Percentiles rank a stretch among this genome's conserved stretches.
Evolutionary conservation across 2,113 vertebrate genomes (phyloP).

Genomic region (Coptodon rendalli): DNA sequence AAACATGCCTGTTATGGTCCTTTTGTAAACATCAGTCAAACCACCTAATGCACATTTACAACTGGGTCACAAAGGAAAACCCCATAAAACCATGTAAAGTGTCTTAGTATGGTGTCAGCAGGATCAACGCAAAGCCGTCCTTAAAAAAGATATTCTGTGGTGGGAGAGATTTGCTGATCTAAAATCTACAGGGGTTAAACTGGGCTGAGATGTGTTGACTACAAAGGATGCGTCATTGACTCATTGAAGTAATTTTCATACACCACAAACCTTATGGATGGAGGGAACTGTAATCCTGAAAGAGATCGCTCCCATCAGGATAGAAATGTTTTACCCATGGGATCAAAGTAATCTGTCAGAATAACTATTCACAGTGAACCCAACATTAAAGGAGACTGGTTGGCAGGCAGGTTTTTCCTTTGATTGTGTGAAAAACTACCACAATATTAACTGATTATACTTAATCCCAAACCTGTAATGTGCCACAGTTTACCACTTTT

Average conservation of each 20-base stretch:
- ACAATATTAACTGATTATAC: not conserved
- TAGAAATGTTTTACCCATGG: not conserved
- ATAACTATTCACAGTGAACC: not conserved
- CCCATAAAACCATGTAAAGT: not conserved
- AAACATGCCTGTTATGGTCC: not conserved
- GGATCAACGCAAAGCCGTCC: not conserved
- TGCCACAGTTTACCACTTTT: not conserved
- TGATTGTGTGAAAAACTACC: rapidly evolving
- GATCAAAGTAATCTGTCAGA: not conserved
- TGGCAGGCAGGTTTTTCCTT: not conserved
- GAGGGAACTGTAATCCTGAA: not conserved
- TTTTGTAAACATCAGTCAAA: not conserved
- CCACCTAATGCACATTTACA: not conserved
- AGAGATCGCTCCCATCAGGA: too few relatives aligned
- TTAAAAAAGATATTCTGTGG: not conserved
- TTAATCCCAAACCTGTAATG: not conserved
- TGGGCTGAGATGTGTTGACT: not conserved
- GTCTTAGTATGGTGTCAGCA: not conserved
- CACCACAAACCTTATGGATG: not conserved
- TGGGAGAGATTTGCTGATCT: not conserved
- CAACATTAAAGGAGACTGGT: not conserved
- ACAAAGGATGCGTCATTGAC: not conserved
- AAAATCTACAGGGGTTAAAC: not conserved
- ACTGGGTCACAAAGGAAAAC: not conserved
- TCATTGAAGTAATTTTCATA: not conserved